A percentile compares a stretch with the other conserved stretches of the same genome.
These are phyloP conservation scores for Gortyna flavago DNA, from an alignment of 2,888 invertebrate genomes.

Conservation along the genomic window DNA sequence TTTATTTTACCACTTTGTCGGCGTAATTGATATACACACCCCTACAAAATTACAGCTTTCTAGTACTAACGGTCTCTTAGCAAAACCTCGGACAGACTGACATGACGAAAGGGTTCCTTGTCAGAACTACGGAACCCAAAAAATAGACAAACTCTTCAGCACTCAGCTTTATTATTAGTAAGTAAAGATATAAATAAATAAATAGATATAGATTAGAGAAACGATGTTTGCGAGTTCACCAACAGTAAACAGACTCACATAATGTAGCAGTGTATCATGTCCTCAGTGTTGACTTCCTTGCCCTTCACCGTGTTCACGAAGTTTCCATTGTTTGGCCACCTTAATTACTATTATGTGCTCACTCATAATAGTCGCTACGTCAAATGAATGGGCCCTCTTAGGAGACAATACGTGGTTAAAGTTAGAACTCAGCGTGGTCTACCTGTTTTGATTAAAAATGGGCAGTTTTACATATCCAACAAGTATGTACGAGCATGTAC, in stretches of 20 bases:
- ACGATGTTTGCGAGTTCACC: not conserved
- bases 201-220: not conserved
- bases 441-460: not conserved
- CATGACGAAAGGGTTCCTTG: too few species aligned
- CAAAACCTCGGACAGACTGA: too few species aligned
- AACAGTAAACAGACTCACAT: not conserved
- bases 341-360: slow-evolving; percentile 16
- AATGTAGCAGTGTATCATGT: not conserved
- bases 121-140: too few species aligned
- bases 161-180: not conserved
- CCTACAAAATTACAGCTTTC: too few species aligned
- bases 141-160: not conserved
- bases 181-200: too few species aligned
- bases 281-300: slow-evolving; percentile 17
- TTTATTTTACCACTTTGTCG: too few species aligned
- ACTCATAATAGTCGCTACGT: slow-evolving; percentile 16
- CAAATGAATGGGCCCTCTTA: not conserved
- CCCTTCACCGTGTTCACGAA: slow-evolving; percentile 21
- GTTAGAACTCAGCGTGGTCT: not conserved
- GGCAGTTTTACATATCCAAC: slow-evolving; percentile 1
- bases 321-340: slow-evolving; percentile 27
- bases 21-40: too few species aligned
- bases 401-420: slow-evolving; percentile 1
- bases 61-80: too few species aligned
- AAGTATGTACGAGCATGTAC: not conserved